Base-by-base conservation (phyloP, 92 coral and sea anemone species). In the Zoanthus sansibaricus region DNA sequence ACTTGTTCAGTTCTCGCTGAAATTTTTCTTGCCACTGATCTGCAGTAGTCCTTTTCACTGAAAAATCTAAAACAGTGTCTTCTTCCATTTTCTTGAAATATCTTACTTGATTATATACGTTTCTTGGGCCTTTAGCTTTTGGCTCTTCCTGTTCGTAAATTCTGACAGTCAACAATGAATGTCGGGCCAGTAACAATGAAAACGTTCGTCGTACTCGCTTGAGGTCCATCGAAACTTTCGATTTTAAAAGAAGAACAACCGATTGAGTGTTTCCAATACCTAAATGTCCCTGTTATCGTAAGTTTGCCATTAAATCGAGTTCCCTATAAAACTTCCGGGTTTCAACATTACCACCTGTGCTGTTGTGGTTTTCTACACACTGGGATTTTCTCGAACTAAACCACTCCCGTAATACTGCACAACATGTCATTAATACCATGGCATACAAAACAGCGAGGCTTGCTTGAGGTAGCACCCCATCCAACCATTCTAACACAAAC, bases 361-460 rank as follows among this genome's bases (percentile, higher is more conserved):
- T 13, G 52, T 78, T 78, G 52, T 56, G 61, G 45, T 76, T 48
- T 76, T 44, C 82, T 5, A 32, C n/a, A 16, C 4, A 37, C 20
- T 59, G 84, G 18, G 58, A 20, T 47, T 54, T 80, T 49, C 74
- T 46, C 46, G 61, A 14, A 8, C 15, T 14, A 14, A 80, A 48
- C 44, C 48, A n/a, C 51, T 80, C 85, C 46, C 85, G 85, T 71
- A 80, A 21, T 37, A 80, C 55, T 52, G 76, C 78, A 47, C 71
- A 71, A 49, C 86, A 32, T 12, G 95, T 86, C 78, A 92, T 77
- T 44, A 92, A 52, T n/a, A 87, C 71, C 11, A 92, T 51, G 2
- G 95, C 67, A 74, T 94, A 94, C 14, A 94, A 58, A 12, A 90
- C 91, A 31, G 98, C 88, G 3, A 92, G 72, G 18, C 98, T 95